A percentile compares a stretch with the other conserved stretches of the same genome.
Evolutionary conservation across 2,888 invertebrate genomes (phyloP).

Genomic region (Sipha maydis): DNA sequence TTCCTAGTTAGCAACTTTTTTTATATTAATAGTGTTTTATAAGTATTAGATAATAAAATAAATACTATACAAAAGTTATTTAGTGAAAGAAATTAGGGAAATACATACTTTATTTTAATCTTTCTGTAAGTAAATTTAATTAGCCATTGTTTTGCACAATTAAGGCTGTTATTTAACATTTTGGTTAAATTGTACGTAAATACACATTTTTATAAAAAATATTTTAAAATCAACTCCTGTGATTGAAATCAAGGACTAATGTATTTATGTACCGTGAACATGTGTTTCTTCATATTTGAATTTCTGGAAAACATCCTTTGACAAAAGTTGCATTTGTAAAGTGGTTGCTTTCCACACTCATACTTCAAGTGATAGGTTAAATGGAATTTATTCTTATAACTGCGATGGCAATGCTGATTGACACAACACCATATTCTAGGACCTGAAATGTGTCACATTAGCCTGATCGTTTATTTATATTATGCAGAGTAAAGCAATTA

Average conservation of each 20-base stretch:
- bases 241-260: constrained; percentile 18
- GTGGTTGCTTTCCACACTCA: constrained; percentile 68
- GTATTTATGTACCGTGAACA: constrained; percentile 47
- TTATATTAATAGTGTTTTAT: background rate
- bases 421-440: constrained; percentile 41
- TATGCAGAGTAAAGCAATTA: constrained; percentile 22
- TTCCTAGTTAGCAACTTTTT: background rate
- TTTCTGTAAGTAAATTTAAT: background rate
- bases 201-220: background rate
- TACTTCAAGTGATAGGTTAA: constrained; percentile 67
- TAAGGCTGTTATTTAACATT: background rate
- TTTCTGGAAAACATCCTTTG: constrained; percentile 60
- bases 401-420: constrained; percentile 63
- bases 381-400: constrained; percentile 64
- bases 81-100: background rate
- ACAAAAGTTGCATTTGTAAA: constrained; percentile 60
- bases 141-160: background rate
- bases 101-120: background rate
- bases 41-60: background rate
- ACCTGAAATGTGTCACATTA: constrained; percentile 50
- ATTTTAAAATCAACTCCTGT: background rate
- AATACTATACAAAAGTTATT: background rate
- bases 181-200: background rate
- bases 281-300: constrained; percentile 62
- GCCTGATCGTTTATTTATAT: constrained; percentile 28